phyloP scores from a whole-genome alignment of 2,888 invertebrate species.

The Flexamia atlantica region DNA sequence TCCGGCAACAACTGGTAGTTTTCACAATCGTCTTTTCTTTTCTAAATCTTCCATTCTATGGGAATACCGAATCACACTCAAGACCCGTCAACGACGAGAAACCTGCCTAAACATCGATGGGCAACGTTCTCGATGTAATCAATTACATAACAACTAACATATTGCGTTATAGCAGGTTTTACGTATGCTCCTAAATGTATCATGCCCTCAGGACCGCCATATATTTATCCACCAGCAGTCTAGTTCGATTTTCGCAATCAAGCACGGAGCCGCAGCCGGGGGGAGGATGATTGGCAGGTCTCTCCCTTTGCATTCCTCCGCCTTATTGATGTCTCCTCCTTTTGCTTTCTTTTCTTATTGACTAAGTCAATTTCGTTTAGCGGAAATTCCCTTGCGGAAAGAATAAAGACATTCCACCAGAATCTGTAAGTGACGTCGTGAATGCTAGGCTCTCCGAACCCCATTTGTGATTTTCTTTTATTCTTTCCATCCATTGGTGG shows the following conservation, averaged over 20 bases:
- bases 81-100: no score
- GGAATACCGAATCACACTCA: no score
- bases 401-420: slow-evolving; percentile 49
- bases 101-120: no score
- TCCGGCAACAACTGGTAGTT: no score
- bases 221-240: slow-evolving; percentile 8
- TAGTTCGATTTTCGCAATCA: slow-evolving; percentile 14
- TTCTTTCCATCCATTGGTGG: background rate
- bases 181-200: no score
- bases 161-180: no score
- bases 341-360: slow-evolving; percentile 51
- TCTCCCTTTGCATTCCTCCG: slow-evolving; percentile 52
- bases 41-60: no score
- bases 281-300: slow-evolving; percentile 49
- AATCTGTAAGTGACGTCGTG: slow-evolving; percentile 45
- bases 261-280: no score
- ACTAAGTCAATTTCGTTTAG: slow-evolving; percentile 52
- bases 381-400: slow-evolving; percentile 50
- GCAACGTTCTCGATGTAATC: no score
- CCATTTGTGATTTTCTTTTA: slow-evolving; percentile 16
- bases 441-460: slow-evolving; percentile 6
- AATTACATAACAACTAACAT: no score
- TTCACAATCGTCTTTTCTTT: no score
- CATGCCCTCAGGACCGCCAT: background rate
- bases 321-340: slow-evolving; percentile 55